phyloP scores from a whole-genome alignment of 2,888 invertebrate species.

The Diogma glabrata region DNA sequence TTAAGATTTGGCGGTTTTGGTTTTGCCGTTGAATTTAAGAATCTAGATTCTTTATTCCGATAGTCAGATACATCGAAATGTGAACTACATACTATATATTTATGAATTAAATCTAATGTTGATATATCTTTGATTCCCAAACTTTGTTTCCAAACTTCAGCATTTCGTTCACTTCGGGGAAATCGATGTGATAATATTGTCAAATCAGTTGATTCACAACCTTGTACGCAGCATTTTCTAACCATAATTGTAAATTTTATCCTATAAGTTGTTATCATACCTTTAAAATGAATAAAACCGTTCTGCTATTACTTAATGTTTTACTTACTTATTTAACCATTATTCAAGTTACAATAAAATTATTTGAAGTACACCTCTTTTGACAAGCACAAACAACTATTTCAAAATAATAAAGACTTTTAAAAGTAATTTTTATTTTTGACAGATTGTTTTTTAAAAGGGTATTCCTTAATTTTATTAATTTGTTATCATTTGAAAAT shows the following conservation, averaged over 20 bases:
- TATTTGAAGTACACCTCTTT: constrained; percentile 5
- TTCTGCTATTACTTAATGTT: no score
- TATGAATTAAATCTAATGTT: neutral
- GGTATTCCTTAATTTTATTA: no score
- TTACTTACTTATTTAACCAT: no score
- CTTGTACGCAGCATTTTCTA: neutral
- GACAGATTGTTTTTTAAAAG: no score
- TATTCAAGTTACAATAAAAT: no score
- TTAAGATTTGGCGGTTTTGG: constrained; percentile 3
- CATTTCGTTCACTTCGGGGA: neutral
- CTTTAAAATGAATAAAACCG: no score
- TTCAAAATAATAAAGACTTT: no score
- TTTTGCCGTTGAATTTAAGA: neutral
- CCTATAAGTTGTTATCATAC: no score
- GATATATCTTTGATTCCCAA: neutral
- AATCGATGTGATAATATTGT: neutral
- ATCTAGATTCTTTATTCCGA: neutral
- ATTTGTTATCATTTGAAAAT: no score
- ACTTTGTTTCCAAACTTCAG: neutral
- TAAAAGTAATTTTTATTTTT: no score
- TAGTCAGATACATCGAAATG: neutral
- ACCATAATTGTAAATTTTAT: no score
- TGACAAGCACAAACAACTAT: constrained; percentile 7
- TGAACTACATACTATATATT: constrained; percentile 1
- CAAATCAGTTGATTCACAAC: constrained; percentile 1